Evolutionary conservation across 1,140 invertebrate genomes (phyloP), one percentile per base, ranked within the genome.

Genomic region (Argopecten irradians): DNA sequence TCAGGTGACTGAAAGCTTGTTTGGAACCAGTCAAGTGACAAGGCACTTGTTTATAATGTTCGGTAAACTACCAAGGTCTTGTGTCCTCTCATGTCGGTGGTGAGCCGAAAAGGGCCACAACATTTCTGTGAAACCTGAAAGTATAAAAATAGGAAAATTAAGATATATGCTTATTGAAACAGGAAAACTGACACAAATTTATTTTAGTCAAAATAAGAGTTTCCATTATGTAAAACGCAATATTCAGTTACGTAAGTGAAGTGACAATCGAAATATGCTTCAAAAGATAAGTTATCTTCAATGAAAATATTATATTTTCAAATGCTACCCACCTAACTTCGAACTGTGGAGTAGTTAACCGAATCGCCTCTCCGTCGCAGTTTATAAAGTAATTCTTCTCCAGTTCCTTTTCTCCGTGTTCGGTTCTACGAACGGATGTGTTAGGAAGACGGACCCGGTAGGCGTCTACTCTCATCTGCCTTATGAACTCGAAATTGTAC

Each of bases 281-380:
- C n/a, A n/a, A n/a, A n/a, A n/a, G n/a, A n/a, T n/a, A n/a, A n/a
- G n/a, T n/a, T n/a, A n/a, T n/a, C n/a, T n/a, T n/a, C n/a, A n/a
- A n/a, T n/a, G n/a, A n/a, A n/a, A n/a, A n/a, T n/a, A n/a, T n/a
- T n/a, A n/a, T n/a, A n/a, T n/a, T n/a, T n/a, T n/a, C n/a, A n/a
- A n/a, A n/a, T n/a, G n/a, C n/a, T 28, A 71, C 55, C n/a, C 28
- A 71, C 55, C 88, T 88, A 19, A 85, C 71, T 22, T 82, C 46
- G 13, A 82, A 85, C 32, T 34, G 46, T 16, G 84, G 84, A 36
- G 90, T 39, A 16, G 85, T 83, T 11, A 92, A 34, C 14, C 46
- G 28, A 28, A 91, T 85, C 3, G 89, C 88, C 82, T 92, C 91
- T 1, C 91, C 91, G 82, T 92, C 91, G 87, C 91, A 92, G 82